A percentile compares a stretch with the other conserved stretches of the same genome.
phyloP scores from a whole-genome alignment of 2,888 invertebrate species.

The Drosophila neutralis region DNA sequence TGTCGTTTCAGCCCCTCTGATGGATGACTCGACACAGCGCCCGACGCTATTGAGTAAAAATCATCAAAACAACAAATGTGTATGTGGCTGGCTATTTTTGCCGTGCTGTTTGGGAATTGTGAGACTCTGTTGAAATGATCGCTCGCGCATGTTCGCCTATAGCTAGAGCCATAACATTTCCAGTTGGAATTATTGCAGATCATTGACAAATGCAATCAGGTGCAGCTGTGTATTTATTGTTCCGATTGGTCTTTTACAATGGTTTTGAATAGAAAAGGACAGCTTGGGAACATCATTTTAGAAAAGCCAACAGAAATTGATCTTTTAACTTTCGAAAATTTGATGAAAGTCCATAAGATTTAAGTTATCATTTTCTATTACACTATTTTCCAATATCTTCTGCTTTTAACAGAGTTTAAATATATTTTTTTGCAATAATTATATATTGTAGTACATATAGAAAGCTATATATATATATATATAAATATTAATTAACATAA shows the following conservation, averaged over 20 bases:
- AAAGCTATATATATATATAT: background rate
- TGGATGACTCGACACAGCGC: constrained; percentile 57
- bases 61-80: constrained; percentile 43
- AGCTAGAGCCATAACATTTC: constrained; percentile 31
- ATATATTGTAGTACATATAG: background rate
- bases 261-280: background rate
- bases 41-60: constrained; percentile 27
- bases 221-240: constrained; percentile 19
- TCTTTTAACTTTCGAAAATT: background rate
- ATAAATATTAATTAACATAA: background rate
- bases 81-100: constrained; percentile 46
- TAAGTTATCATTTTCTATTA: background rate
- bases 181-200: constrained; percentile 38
- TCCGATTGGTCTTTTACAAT: constrained; percentile 8
- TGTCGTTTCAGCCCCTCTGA: constrained; percentile 49
- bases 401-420: background rate
- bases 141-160: constrained; percentile 3
- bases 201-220: constrained; percentile 44
- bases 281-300: background rate
- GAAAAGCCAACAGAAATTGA: background rate
- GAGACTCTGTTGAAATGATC: constrained; percentile 38
- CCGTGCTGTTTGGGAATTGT: constrained; percentile 28
- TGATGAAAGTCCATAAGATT: background rate
- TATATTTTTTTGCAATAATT: background rate
- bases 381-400: background rate